phyloP scores from a whole-genome alignment of 2,113 vertebrate species.

The Noturus placidus region DNA sequence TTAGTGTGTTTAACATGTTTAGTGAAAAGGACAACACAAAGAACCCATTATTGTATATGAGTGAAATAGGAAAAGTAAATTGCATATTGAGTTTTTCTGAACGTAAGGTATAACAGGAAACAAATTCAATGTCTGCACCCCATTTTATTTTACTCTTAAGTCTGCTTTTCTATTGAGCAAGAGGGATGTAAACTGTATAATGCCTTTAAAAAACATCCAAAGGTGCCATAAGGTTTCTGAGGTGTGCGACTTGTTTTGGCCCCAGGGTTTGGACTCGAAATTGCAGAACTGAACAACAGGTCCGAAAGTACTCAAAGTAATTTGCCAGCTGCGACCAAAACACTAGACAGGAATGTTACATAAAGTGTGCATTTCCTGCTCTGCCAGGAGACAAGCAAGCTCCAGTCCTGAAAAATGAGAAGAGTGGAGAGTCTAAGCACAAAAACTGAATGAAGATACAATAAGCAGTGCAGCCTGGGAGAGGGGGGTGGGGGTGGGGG shows the following conservation, averaged over 20 bases:
- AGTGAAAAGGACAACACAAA: background rate
- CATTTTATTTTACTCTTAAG: background rate
- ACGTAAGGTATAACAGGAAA: background rate
- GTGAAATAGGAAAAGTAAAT: background rate
- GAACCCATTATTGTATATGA: background rate
- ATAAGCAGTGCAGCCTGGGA: background rate
- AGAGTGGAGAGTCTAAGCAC: slow-evolving; percentile 25
- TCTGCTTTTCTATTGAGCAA: background rate
- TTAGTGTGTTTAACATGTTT: no score
- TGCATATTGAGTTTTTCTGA: background rate
- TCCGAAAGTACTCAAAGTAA: slow-evolving; percentile 45
- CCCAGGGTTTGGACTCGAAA: slow-evolving; percentile 24
- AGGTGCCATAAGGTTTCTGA: slow-evolving; percentile 2
- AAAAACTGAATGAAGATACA: slow-evolving; percentile 10
- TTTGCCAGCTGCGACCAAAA: slow-evolving; percentile 50
- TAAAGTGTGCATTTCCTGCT: slow-evolving; percentile 44
- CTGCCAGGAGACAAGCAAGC: background rate
- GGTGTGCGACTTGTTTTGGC: slow-evolving; percentile 30
- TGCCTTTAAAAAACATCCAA: background rate
- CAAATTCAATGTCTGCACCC: background rate
- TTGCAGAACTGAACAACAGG: slow-evolving; percentile 6
- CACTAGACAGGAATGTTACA: slow-evolving; percentile 21
- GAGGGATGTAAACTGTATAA: background rate
- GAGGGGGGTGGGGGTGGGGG: no score
- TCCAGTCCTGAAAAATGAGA: slow-evolving; percentile 21